Conservation (phyloP, 2,888 invertebrate species). For the Nomada fabriciana region DNA sequence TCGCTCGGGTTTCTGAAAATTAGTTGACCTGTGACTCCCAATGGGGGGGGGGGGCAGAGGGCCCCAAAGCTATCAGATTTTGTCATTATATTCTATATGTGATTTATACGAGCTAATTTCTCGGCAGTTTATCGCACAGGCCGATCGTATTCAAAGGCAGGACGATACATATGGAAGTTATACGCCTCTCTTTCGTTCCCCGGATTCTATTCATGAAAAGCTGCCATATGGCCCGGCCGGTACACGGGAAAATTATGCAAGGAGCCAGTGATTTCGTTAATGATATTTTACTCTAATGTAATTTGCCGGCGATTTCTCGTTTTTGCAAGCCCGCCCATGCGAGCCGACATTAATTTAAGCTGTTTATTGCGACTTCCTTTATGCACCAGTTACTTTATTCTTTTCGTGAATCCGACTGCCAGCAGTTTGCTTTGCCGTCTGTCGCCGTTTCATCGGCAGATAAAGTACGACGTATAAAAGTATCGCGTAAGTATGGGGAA, state of each 20-base stretch:
- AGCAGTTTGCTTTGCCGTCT: slow-evolving; percentile 2
- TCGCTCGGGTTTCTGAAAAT: slow-evolving; percentile 27
- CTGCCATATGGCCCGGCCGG: slow-evolving; percentile 22
- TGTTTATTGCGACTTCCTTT: slow-evolving; percentile 15
- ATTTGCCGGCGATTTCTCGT: slow-evolving; percentile 27
- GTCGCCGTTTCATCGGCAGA: neutral
- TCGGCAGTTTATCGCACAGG: slow-evolving; percentile 23
- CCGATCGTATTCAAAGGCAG: slow-evolving; percentile 42
- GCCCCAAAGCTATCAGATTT: neutral
- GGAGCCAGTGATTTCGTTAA: slow-evolving; percentile 34
- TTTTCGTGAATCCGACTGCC: neutral
- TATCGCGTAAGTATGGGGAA: neutral
- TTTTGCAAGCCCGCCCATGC: neutral
- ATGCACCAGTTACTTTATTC: neutral
- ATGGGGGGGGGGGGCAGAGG: neutral
- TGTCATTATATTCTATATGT: slow-evolving; percentile 12
- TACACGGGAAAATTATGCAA: slow-evolving; percentile 46
- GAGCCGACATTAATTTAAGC: neutral
- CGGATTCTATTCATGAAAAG: slow-evolving; percentile 36
- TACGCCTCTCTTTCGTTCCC: slow-evolving; percentile 27
- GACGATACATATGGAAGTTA: slow-evolving; percentile 12
- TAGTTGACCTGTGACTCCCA: slow-evolving; percentile 14
- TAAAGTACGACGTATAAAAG: neutral
- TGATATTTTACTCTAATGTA: slow-evolving; percentile 38
- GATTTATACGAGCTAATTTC: slow-evolving; percentile 39